phyloP scores from a whole-genome alignment of 2,113 vertebrate species.

The Chiloscyllium plagiosum region DNA sequence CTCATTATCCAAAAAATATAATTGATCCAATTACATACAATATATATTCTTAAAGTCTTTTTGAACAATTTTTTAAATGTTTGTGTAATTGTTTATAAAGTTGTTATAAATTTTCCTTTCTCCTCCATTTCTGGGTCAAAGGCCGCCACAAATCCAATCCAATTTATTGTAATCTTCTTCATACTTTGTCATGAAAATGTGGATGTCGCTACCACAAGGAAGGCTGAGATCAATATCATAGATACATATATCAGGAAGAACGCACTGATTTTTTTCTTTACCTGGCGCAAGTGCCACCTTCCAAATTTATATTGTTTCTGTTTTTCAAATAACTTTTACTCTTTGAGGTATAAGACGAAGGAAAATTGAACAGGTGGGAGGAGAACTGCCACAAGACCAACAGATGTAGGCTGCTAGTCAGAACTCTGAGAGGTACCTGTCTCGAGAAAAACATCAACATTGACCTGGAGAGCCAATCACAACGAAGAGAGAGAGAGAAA shows the following conservation, averaged over 20 bases:
- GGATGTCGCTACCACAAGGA: not conserved
- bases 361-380: too few species aligned
- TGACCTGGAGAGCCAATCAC: too few species aligned
- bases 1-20: not conserved
- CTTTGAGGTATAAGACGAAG: too few species aligned
- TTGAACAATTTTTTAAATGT: not conserved
- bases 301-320: not conserved
- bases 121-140: not conserved
- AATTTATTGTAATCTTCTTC: not conserved
- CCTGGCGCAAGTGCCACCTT: too few species aligned
- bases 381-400: too few species aligned
- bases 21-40: not conserved
- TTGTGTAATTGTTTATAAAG: not conserved
- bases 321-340: not conserved
- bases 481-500: too few species aligned
- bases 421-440: too few species aligned
- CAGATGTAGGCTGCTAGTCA: too few species aligned
- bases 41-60: not conserved
- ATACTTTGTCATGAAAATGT: not conserved
- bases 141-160: not conserved
- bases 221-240: not conserved
- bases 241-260: not conserved
- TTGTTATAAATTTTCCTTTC: not conserved
- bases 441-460: too few species aligned
- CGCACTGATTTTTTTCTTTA: not conserved